Percentiles rank a stretch among this genome's conserved stretches.
Evolutionary conservation across 2,888 invertebrate species (phyloP).

Genomic region (Oxystoma pomonae): DNA sequence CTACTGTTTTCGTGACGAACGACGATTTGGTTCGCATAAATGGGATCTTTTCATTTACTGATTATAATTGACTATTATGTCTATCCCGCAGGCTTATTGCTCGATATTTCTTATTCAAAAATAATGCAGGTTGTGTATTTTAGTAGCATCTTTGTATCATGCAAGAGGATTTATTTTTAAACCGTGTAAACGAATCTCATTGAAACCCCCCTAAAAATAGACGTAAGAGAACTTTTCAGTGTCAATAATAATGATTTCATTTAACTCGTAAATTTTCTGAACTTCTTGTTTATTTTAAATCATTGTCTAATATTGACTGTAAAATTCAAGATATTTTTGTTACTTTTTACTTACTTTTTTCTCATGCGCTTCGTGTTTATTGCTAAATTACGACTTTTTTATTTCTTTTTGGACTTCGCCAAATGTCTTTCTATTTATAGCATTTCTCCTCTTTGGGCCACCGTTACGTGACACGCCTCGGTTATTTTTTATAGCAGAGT

Average conservation of each 20-base stretch:
- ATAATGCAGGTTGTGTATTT: background rate
- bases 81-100: background rate
- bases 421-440: background rate
- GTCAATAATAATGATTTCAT: too few relatives aligned
- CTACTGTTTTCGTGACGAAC: slow-evolving; percentile 32
- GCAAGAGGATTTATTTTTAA: background rate
- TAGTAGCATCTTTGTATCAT: background rate
- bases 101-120: background rate
- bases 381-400: too few relatives aligned
- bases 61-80: background rate
- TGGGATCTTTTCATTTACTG: slow-evolving; percentile 15
- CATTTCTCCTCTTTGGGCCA: slow-evolving; percentile 12
- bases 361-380: too few relatives aligned
- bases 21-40: slow-evolving; percentile 27
- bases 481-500: slow-evolving; percentile 25
- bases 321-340: too few relatives aligned
- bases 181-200: too few relatives aligned
- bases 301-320: too few relatives aligned
- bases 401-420: background rate
- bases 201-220: background rate
- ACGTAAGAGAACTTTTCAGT: too few relatives aligned
- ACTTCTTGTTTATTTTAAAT: too few relatives aligned
- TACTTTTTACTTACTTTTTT: too few relatives aligned
- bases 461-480: slow-evolving; percentile 31
- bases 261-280: too few relatives aligned